Base-by-base conservation (phyloP, 64 coral and sea anemone species). In the Montipora capricornis region DNA sequence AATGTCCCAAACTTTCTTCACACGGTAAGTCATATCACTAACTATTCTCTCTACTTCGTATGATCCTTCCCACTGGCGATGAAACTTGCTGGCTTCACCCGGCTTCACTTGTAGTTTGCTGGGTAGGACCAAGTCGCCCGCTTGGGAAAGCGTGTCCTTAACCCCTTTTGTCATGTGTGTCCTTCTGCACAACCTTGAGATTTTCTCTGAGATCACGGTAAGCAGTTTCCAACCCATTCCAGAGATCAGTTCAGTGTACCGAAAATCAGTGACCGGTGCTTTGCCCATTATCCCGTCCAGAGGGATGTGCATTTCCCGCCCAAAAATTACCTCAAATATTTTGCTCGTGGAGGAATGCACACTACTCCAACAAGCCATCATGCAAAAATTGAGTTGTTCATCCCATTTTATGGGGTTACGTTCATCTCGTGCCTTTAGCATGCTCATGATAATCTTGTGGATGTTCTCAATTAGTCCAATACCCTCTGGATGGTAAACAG, bases 391-490 rank as follows among this genome's bases (percentile, higher is more conserved):
- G 0, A 95, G 55, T 5, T 95, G 87, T 87, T 87, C 12, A 74
- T 91, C 94, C 84, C 90, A 92, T 4, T 11, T 5, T 2, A 68
- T 20, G 19, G 78, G 77, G 11, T 92, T 78, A 15, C 69, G 24
- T 10, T 78, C 90, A 45, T 89, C 71, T 26, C 57, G 49, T 67
- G 84, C 48, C 55, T 91, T 95, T 5, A 95, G 44, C 83, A 95
- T 55, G 58, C 49, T 80, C 55, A 82, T 88, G 0, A 91, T 37
- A 4, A 49, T 95, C 19, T 84, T 78, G 29, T 96, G 86, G 47
- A 88, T 69, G 51, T 92, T 92, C 88, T 96, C 73, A 47, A 76
- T 64, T 84, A 90, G 88, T 8, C 93, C 93, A 74, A 90, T 90
- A 15, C 93, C 88, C 68, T 83, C 80, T 90, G 87, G 87, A 20